A percentile compares a stretch with the other conserved stretches of the same genome.
Conservation (phyloP, 2,113 vertebrate species). For the Cavia aperea region DNA sequence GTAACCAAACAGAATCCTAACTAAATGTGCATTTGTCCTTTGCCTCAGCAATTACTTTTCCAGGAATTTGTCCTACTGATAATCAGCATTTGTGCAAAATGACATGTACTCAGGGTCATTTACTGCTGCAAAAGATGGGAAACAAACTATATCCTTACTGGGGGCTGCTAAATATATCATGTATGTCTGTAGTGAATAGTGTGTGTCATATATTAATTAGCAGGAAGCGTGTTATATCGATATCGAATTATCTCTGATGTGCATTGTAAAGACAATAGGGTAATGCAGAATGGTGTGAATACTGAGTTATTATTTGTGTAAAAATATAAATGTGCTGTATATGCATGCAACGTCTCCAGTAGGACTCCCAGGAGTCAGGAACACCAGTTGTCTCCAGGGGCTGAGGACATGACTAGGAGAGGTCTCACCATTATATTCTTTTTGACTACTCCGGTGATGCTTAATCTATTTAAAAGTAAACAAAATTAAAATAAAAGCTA, state of each 20-base stretch:
- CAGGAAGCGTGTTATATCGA: not conserved
- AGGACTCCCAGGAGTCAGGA: not conserved
- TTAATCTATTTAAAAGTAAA: constrained; percentile 23
- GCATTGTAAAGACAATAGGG: not conserved
- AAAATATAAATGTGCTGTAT: not conserved
- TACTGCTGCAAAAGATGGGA: constrained; percentile 22
- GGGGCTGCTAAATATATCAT: constrained; percentile 20
- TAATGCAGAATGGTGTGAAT: not conserved
- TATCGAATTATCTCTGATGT: not conserved
- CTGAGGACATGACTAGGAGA: not conserved
- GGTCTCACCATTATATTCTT: not conserved
- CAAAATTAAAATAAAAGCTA: not conserved
- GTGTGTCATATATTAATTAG: not conserved
- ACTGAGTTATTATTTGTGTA: not conserved
- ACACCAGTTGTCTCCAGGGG: not conserved
- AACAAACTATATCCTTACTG: not conserved
- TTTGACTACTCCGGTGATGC: constrained; percentile 9
- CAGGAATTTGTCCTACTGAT: constrained; percentile 25
- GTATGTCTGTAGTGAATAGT: not conserved
- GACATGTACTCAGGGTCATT: constrained; percentile 7
- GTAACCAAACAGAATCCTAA: constrained; percentile 29
- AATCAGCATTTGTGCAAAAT: not conserved
- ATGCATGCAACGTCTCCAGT: not conserved
- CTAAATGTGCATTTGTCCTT: constrained; percentile 32
- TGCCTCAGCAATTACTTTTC: constrained; percentile 39